Percentiles rank a stretch among this genome's conserved stretches.
These are phyloP conservation scores for Protosalanx chinensis DNA, from an alignment of 2,797 vertebrate species.

Conservation along the genomic window DNA sequence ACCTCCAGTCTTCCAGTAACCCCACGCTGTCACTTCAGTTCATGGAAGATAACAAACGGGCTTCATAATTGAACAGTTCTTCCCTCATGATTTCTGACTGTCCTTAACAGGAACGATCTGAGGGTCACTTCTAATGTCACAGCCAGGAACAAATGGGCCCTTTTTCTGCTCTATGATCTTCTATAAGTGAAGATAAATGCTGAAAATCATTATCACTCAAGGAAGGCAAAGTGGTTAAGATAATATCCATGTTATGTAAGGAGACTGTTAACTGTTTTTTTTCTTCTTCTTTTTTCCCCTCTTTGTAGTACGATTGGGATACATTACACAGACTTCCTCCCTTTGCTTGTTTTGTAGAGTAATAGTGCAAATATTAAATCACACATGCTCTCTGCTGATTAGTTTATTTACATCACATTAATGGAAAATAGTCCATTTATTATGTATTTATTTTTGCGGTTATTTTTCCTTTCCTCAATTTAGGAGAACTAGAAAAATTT, in stretches of 20 bases:
- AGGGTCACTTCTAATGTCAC: constrained; percentile 69
- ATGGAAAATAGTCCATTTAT: too few relatives aligned
- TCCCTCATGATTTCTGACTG: constrained; percentile 72
- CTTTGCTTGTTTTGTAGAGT: neutral
- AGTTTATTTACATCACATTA: too few relatives aligned
- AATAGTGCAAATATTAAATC: neutral
- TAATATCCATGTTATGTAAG: constrained; percentile 17
- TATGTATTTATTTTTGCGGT: too few relatives aligned
- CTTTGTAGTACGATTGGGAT: neutral
- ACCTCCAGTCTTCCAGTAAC: constrained; percentile 81
- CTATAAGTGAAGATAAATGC: constrained; percentile 68
- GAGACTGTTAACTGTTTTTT: neutral
- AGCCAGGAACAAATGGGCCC: constrained; percentile 59
- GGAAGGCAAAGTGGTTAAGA: constrained; percentile 46
- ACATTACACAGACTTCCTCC: neutral
- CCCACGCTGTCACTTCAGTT: constrained; percentile 81
- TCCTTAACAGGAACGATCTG: constrained; percentile 52
- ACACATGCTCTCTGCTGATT: too few relatives aligned
- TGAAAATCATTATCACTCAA: constrained; percentile 55
- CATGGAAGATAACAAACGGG: constrained; percentile 84
- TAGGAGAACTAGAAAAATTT: too few relatives aligned
- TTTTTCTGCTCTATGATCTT: constrained; percentile 67
- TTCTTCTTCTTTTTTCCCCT: too few relatives aligned
- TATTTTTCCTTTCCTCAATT: too few relatives aligned
- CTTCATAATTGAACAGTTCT: constrained; percentile 85